phyloP scores from a whole-genome alignment of 2,888 invertebrate species.

The Unio pictorum region DNA sequence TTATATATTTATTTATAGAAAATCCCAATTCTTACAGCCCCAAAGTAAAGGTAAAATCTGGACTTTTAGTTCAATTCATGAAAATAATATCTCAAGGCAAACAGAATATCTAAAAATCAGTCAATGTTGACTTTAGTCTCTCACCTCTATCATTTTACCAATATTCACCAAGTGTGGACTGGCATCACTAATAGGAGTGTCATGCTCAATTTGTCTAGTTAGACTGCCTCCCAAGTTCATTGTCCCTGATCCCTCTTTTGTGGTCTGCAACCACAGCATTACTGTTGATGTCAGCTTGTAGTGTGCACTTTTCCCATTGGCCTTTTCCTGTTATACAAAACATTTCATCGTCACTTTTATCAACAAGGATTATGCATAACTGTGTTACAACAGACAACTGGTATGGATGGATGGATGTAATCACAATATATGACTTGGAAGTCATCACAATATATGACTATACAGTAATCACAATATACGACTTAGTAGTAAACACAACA shows the following conservation, averaged over 20 bases:
- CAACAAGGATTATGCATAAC: neutral
- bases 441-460: too few species aligned
- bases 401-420: too few species aligned
- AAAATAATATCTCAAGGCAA: neutral
- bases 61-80: too few species aligned
- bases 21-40: too few species aligned
- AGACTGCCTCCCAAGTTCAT: conserved; percentile 99
- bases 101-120: neutral
- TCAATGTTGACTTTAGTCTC: conserved; percentile 12
- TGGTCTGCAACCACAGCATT: conserved; percentile 99
- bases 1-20: too few species aligned
- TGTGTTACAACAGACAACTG: too few species aligned
- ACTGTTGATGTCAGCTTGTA: conserved; percentile 99
- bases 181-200: conserved; percentile 90
- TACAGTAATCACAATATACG: too few species aligned
- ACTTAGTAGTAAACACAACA: too few species aligned
- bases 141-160: conserved; percentile 93
- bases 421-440: too few species aligned
- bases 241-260: conserved; percentile 93
- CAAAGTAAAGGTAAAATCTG: too few species aligned
- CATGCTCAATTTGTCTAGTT: conserved; percentile 96
- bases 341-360: neutral
- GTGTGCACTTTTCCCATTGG: conserved; percentile 90
- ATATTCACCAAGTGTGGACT: conserved; percentile 99
- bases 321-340: conserved; percentile 81